Base-by-base conservation (phyloP, 2,113 vertebrate species). In the Podarcis cretensis region DNA sequence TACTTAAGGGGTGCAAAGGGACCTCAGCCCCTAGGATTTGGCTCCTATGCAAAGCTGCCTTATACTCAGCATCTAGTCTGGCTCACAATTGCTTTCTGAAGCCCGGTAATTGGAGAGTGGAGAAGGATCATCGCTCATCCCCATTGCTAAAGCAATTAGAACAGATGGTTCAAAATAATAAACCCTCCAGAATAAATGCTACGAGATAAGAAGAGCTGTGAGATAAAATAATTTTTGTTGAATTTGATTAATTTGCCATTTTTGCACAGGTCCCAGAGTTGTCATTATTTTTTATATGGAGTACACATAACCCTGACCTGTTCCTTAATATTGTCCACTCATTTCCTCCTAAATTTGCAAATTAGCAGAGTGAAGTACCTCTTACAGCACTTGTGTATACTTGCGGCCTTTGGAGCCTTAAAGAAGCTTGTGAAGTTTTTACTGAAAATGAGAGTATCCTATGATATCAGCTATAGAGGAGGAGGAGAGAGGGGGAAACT, bases 401-500 rank as follows among this genome's bases (percentile, higher is more conserved):
- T 6, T 10, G 48, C 81, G 63, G 83, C 80, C 0, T 0, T 27
- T 77, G 85, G 90, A 32, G 13, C 85, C 7, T 65, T 23, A 73
- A 35, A 5, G 21, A 71, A 90, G 32, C 35, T 89, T 48, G 73
- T 30, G 2, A 0, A 7, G 35, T 4, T 48, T 83, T 83, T 75
- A 43, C 69, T 89, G 68, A 12, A 65, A 27, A 13, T 48, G 79
- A 35, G 65, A 35, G 65, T 43, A 30, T 84, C 35, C 54, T 0
- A 0, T 88, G 68, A 90, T 81, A 83, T 23, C 66, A 9, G 75
- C 82, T 1, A 0, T 18, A 79, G n/a, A 68, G 65, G 43, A 68
- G 40, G 80, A 0, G 0, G 37, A 6, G 43, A 89, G 30, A 65
- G 30, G 0, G 3, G 4, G 79, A n/a, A 32, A 35, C 23, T 27